Evolutionary conservation across 2,888 invertebrate genomes (phyloP).

Genomic region (Aethes cnicana): DNA sequence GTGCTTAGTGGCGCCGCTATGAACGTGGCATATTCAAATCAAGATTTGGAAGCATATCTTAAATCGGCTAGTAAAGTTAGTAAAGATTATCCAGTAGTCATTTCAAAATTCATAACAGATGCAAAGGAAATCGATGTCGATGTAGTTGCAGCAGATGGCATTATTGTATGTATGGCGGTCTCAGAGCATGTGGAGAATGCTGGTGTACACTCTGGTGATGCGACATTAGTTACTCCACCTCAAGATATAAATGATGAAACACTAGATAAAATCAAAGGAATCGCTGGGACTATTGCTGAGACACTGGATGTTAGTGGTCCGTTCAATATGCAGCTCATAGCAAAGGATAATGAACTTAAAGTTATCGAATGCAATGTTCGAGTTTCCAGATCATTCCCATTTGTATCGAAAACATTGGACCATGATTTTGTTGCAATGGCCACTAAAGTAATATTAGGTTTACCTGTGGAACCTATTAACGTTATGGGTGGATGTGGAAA

Average conservation of each 20-base stretch:
- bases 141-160: conserved; percentile 97
- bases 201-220: conserved; percentile 99
- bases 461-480: conserved; percentile 91
- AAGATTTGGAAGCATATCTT: conserved; percentile 95
- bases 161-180: conserved; percentile 98
- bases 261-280: conserved; percentile 93
- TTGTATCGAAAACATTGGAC: conserved; percentile 98
- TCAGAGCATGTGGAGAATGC: conserved; percentile 99
- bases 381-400: conserved; percentile 99
- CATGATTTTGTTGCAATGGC: conserved; percentile 99
- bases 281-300: conserved; percentile 93
- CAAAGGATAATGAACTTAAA: conserved; percentile 96
- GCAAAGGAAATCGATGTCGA: conserved; percentile 99
- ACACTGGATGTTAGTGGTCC: conserved; percentile 97
- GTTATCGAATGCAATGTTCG: conserved; percentile 99
- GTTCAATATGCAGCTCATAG: conserved; percentile 99
- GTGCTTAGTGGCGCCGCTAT: conserved; percentile 99
- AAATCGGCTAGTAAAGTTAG: conserved; percentile 96
- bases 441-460: conserved; percentile 95
- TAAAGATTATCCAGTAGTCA: conserved; percentile 99
- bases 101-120: conserved; percentile 98
- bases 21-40: conserved; percentile 97
- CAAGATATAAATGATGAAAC: conserved; percentile 98
- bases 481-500: conserved; percentile 91
- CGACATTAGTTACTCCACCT: conserved; percentile 98